Evolutionary conservation across 2,797 vertebrate species (phyloP).

Genomic region (Liasis olivaceus): DNA sequence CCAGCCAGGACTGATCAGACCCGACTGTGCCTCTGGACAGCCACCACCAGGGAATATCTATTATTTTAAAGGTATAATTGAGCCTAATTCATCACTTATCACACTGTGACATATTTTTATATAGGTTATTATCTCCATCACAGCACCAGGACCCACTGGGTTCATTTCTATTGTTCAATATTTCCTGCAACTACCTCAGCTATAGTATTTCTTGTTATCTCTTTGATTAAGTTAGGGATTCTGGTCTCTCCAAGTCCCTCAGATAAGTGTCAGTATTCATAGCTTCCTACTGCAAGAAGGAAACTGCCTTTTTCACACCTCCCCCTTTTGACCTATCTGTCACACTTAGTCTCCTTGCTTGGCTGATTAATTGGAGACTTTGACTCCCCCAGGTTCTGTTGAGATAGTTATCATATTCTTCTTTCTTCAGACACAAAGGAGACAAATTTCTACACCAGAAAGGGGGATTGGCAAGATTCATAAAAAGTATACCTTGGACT

Average conservation of each 20-base stretch:
- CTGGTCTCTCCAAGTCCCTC: constrained; percentile 65
- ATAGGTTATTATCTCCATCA: constrained; percentile 74
- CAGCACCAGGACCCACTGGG: constrained; percentile 63
- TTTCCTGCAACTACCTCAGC: constrained; percentile 64
- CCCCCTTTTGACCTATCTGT: constrained; percentile 62
- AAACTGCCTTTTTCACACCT: constrained; percentile 49
- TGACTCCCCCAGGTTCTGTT: constrained; percentile 15
- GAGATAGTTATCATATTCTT: background rate
- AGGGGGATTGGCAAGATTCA: background rate
- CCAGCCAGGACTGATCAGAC: constrained; percentile 55
- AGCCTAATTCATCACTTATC: constrained; percentile 81
- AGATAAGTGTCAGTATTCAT: constrained; percentile 58
- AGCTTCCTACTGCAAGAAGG: constrained; percentile 48
- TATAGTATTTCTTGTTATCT: constrained; percentile 67
- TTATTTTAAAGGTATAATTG: constrained; percentile 81
- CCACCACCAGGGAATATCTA: constrained; percentile 59
- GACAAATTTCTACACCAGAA: background rate
- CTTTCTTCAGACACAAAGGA: background rate
- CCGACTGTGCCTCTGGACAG: constrained; percentile 51
- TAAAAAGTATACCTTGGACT: background rate
- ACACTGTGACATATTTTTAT: constrained; percentile 74
- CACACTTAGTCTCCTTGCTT: background rate
- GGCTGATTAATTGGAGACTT: constrained; percentile 37
- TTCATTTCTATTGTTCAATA: constrained; percentile 60
- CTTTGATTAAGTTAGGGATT: constrained; percentile 77